Conservation (phyloP, 2,888 invertebrate genomes). For the Drosophila neutralis region DNA sequence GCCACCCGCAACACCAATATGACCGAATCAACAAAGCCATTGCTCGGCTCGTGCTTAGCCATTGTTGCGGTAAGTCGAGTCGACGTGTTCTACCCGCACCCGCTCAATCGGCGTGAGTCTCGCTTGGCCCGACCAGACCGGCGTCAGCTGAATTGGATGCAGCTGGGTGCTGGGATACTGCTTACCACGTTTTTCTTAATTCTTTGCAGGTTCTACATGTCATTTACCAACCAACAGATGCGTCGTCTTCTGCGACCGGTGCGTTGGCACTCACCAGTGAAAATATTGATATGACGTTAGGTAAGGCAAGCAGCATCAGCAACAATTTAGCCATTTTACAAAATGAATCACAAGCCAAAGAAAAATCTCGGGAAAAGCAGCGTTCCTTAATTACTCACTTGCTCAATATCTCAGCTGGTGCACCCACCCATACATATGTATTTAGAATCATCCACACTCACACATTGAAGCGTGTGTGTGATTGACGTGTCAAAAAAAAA, state of each 20-base stretch:
- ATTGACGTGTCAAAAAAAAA: constrained; percentile 64
- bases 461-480: constrained; percentile 1
- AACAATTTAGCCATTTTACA: not conserved
- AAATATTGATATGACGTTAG: constrained; percentile 93
- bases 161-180: not conserved
- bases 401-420: constrained; percentile 42
- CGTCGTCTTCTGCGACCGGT: constrained; percentile 84
- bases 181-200: constrained; percentile 7
- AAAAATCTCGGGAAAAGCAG: constrained; percentile 18
- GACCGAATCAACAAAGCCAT: constrained; percentile 57
- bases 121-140: constrained; percentile 10
- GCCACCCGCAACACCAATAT: constrained; percentile 46
- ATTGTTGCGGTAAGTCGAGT: constrained; percentile 74
- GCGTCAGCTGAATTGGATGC: not conserved
- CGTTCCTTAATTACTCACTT: constrained; percentile 4
- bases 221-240: constrained; percentile 91
- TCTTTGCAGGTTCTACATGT: constrained; percentile 81
- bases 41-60: constrained; percentile 64
- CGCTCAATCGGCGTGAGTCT: constrained; percentile 21
- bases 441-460: not conserved
- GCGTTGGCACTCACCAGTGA: constrained; percentile 92
- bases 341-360: constrained; percentile 2
- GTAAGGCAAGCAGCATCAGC: constrained; percentile 85
- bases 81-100: constrained; percentile 67
- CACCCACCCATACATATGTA: constrained; percentile 9